A percentile compares a stretch with the other conserved stretches of the same genome.
phyloP scores from a whole-genome alignment of 64 coral and sea anemone genomes.

The Acropora tenuis region DNA sequence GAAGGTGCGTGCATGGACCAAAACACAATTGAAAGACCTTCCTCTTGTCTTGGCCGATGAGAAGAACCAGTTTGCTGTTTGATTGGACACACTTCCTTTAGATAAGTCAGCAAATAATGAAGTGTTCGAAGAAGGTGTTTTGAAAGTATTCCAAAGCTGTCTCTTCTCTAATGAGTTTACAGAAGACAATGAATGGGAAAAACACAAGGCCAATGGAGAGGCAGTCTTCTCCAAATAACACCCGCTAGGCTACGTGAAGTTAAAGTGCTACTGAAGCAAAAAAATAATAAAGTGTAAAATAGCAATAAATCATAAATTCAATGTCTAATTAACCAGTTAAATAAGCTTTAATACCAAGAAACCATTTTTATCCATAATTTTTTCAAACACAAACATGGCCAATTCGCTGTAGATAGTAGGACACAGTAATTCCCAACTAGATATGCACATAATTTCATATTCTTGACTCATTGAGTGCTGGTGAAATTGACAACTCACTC shows the following conservation, averaged over 20 bases:
- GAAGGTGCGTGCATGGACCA: too few relatives aligned
- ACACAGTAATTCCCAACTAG: too few relatives aligned
- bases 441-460: conserved; percentile 50
- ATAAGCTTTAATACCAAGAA: conserved; percentile 19
- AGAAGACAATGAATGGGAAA: conserved; percentile 49
- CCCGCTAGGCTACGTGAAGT: background rate
- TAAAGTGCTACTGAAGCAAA: conserved; percentile 46
- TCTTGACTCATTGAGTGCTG: background rate
- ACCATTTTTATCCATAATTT: conserved; percentile 21
- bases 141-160: background rate
- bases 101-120: background rate
- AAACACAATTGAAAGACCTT: too few relatives aligned
- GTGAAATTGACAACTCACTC: background rate
- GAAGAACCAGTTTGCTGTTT: too few relatives aligned
- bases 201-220: conserved; percentile 8
- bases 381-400: conserved; percentile 12
- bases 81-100: too few relatives aligned
- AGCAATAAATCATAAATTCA: background rate
- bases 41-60: too few relatives aligned
- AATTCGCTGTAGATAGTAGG: background rate
- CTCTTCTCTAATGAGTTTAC: conserved; percentile 14
- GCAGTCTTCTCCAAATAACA: too few relatives aligned
- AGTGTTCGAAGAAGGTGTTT: too few relatives aligned
- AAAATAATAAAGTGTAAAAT: conserved; percentile 1
- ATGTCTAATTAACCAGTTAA: conserved; percentile 3